Evolutionary conservation across 1,140 invertebrate species (phyloP).

Genomic region (Penaeus japonicus): DNA sequence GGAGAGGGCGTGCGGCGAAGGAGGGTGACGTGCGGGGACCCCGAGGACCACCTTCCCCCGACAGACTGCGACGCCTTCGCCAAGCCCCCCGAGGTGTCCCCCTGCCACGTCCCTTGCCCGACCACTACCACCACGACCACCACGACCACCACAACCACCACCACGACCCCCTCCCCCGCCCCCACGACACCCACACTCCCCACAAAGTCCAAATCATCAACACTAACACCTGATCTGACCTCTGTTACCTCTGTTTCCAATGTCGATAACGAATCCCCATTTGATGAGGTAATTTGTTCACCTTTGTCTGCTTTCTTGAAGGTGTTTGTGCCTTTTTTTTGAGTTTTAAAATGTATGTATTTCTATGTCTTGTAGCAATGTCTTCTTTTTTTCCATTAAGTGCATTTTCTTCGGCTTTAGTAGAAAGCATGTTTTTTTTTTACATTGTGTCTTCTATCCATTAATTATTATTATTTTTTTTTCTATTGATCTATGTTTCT

Average conservation of each 20-base stretch:
- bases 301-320: neutral
- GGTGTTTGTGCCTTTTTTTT: too few species aligned
- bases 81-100: slow-evolving; percentile 38
- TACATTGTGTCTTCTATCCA: too few species aligned
- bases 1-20: slow-evolving; percentile 44
- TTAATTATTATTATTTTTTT: too few species aligned
- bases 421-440: too few species aligned
- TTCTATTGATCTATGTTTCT: too few species aligned
- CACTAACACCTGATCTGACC: neutral
- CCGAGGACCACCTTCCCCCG: neutral
- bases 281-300: neutral
- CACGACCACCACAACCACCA: slow-evolving; percentile 38
- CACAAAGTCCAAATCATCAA: neutral
- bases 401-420: too few species aligned
- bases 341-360: too few species aligned
- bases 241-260: neutral
- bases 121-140: slow-evolving; percentile 55
- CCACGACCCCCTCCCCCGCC: slow-evolving; percentile 1
- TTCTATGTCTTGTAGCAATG: too few species aligned
- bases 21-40: slow-evolving; percentile 37
- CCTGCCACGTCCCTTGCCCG: slow-evolving; percentile 53
- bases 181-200: slow-evolving; percentile 15
- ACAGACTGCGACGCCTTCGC: slow-evolving; percentile 9
- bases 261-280: neutral
- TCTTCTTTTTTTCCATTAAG: too few species aligned